These are phyloP conservation scores for Tenthredo amoena DNA, from an alignment of 2,888 invertebrate genomes.

Conservation along the genomic window DNA sequence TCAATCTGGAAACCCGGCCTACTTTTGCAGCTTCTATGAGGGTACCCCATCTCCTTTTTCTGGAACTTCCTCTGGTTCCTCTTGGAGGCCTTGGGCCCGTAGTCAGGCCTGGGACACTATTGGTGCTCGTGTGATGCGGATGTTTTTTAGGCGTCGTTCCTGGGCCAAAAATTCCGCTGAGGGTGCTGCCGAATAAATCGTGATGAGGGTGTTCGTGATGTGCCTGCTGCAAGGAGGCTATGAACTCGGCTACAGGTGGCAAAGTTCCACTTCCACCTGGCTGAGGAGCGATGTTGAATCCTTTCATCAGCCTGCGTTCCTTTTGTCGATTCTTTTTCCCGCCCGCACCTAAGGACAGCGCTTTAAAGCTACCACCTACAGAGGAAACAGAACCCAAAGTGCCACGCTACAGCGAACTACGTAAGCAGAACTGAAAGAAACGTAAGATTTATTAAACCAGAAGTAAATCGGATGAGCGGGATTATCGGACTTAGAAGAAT, in stretches of 20 bases:
- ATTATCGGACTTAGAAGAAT: neutral
- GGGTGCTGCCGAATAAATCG: constrained; percentile 84
- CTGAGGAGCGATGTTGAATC: constrained; percentile 92
- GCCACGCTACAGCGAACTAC: constrained; percentile 56
- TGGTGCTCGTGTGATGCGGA: constrained; percentile 76
- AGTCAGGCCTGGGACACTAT: constrained; percentile 72
- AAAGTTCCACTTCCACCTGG: constrained; percentile 80
- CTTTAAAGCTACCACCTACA: constrained; percentile 73
- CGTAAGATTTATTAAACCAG: constrained; percentile 38
- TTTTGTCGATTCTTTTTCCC: constrained; percentile 97
- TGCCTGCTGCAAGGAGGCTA: constrained; percentile 86
- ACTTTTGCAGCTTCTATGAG: constrained; percentile 93
- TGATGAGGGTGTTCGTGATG: constrained; percentile 79
- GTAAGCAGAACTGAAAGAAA: constrained; percentile 58
- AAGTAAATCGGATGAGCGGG: neutral
- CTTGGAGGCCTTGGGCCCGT: constrained; percentile 66
- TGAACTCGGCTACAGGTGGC: constrained; percentile 89
- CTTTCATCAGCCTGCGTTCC: constrained; percentile 95
- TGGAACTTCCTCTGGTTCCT: constrained; percentile 75
- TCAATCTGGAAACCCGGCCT: constrained; percentile 88
- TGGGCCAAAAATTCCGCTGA: constrained; percentile 84
- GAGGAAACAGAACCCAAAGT: constrained; percentile 62
- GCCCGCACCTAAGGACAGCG: constrained; percentile 85
- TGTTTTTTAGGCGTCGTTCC: constrained; percentile 79
- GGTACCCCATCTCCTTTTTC: constrained; percentile 91